Conservation (phyloP, 64 coral and sea anemone species). For the Montipora efflorescens region DNA sequence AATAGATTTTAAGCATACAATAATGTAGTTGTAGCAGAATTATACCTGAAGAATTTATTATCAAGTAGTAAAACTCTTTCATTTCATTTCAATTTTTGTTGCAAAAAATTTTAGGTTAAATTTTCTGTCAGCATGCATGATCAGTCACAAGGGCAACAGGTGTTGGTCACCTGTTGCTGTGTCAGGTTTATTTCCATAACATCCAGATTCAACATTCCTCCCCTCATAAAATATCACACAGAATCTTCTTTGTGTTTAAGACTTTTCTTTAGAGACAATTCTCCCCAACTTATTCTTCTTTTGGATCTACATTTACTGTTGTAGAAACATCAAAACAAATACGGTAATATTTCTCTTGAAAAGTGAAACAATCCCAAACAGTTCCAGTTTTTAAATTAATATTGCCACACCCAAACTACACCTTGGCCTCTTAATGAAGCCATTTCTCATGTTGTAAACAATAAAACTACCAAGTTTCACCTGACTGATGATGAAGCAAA, state of each 20-base stretch:
- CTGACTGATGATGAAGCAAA: conserved; percentile 4
- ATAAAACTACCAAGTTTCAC: background rate
- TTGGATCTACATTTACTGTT: background rate
- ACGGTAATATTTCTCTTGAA: background rate
- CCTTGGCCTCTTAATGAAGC: background rate
- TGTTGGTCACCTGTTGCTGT: background rate
- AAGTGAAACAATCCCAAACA: background rate
- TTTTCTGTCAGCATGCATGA: conserved; percentile 6
- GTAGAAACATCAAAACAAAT: too few species aligned
- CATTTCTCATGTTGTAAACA: conserved; percentile 39
- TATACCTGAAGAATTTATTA: too few species aligned
- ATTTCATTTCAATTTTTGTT: background rate
- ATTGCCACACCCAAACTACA: conserved; percentile 35
- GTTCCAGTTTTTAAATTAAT: background rate
- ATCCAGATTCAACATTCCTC: conserved; percentile 3
- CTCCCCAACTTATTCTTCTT: background rate
- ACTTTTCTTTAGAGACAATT: background rate
- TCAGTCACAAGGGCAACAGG: conserved; percentile 28
- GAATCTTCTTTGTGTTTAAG: background rate
- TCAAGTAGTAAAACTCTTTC: too few species aligned
- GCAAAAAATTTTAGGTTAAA: background rate
- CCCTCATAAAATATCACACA: background rate
- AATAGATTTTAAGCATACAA: too few species aligned
- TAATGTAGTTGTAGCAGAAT: too few species aligned
- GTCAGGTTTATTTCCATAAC: conserved; percentile 22